Base-by-base conservation (phyloP, 2,113 vertebrate genomes). In the Crocuta crocuta region DNA sequence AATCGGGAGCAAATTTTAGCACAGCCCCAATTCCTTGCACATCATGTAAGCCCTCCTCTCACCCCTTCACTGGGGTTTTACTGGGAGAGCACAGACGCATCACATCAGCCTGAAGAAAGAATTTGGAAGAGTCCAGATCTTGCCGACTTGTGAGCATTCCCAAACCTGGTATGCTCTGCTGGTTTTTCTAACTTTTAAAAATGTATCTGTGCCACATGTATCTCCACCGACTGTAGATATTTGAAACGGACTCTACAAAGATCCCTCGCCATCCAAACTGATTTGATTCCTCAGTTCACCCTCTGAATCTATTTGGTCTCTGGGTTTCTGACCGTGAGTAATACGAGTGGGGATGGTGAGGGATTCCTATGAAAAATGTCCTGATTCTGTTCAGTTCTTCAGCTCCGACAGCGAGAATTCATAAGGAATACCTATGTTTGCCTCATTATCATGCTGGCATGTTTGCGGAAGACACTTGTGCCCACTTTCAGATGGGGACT, bases 151-250 rank as follows among this genome's bases (percentile, higher is more conserved):
- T 58, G 33, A 48, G 26, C 21, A 35, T 48, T 93, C 91, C 28
- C 8, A 93, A 97, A 63, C 19, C 21, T n/a, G 74, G 33, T 48
- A 43, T 10, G 26, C 61, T 81, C 35, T 71, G 83, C 68, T 79
- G n/a, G 2, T 28, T 86, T 83, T 70, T 80, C 31, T 93, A 83
- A 91, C 58, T 92, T 92, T 61, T 17, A 89, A 74, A 80, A 90
- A 84, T 89, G 26, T 1, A 35, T 50, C 16, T 39, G 11, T 68
- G 53, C 70, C 74, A 28, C 12, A 6, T 2, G 1, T 19, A 16
- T 83, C 39, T 73, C 39, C 48, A 9, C 4, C 65, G 65, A 39
- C 1, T 7, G 2, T 5, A 35, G 81, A 74, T 63, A 63, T 74
- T 43, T 65, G 31, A 84, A 93, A 65, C 33, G 11, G 35, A 31